Evolutionary conservation across 2,888 invertebrate genomes (phyloP).

Genomic region (Plemyria rubiginata): DNA sequence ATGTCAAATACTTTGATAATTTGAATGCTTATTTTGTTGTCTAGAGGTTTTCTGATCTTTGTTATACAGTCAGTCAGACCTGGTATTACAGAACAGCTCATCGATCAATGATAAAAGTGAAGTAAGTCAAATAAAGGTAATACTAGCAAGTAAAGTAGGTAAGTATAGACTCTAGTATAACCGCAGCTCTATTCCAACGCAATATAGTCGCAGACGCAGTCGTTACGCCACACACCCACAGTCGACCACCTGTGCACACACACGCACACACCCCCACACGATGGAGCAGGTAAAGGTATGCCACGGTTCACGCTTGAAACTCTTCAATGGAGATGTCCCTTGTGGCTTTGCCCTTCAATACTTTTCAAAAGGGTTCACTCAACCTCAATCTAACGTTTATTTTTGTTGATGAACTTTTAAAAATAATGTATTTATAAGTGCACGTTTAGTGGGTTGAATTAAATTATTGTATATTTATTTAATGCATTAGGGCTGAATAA

Average conservation of each 20-base stretch:
- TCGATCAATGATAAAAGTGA: not conserved
- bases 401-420: not conserved
- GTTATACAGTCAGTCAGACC: not conserved
- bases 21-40: no score
- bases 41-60: not conserved
- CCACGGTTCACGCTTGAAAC: constrained; percentile 42
- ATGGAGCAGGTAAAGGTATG: constrained; percentile 57
- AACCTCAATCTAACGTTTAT: not conserved
- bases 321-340: constrained; percentile 8
- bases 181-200: constrained; percentile 59
- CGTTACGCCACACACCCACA: constrained; percentile 78
- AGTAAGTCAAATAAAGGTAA: not conserved
- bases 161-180: constrained; percentile 55
- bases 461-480: no score
- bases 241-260: constrained; percentile 46
- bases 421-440: no score
- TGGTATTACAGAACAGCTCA: no score
- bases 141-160: not conserved
- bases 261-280: constrained; percentile 48
- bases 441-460: no score
- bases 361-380: not conserved
- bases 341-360: constrained; percentile 1
- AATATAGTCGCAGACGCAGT: constrained; percentile 62
- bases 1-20: not conserved
- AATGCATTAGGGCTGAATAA: no score